A percentile compares a stretch with the other conserved stretches of the same genome.
phyloP scores from a whole-genome alignment of 2,888 invertebrate species.

The Criorhina ranunculi region DNA sequence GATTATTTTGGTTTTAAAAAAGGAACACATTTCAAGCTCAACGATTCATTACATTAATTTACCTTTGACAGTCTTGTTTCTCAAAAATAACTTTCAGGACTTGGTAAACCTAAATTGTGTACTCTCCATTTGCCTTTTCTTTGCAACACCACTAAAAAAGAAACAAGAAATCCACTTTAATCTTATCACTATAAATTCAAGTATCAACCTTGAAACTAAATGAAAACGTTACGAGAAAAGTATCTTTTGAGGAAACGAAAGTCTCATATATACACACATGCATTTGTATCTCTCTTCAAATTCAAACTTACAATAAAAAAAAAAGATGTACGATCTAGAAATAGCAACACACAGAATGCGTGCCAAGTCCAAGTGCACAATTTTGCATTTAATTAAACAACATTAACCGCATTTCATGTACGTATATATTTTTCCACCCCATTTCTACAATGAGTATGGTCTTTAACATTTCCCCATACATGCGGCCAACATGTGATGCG shows the following conservation, averaged over 20 bases:
- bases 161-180: neutral
- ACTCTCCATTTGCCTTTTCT: too few relatives aligned
- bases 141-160: neutral
- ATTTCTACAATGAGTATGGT: slow-evolving; percentile 43
- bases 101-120: too few relatives aligned
- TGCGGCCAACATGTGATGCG: slow-evolving; percentile 74
- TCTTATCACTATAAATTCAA: slow-evolving; percentile 1
- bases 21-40: too few relatives aligned
- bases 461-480: slow-evolving; percentile 39
- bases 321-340: slow-evolving; percentile 43
- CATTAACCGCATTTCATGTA: slow-evolving; percentile 50
- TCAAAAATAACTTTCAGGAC: too few relatives aligned
- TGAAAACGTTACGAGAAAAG: slow-evolving; percentile 13
- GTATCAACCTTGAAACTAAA: slow-evolving; percentile 14
- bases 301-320: slow-evolving; percentile 25
- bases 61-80: too few relatives aligned
- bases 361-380: slow-evolving; percentile 77
- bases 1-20: too few relatives aligned
- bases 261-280: neutral
- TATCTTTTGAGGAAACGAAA: slow-evolving; percentile 28
- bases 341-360: slow-evolving; percentile 73
- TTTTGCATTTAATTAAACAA: slow-evolving; percentile 62
- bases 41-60: too few relatives aligned
- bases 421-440: slow-evolving; percentile 47
- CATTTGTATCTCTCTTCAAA: neutral